Percentiles rank a stretch among this genome's conserved stretches.
phyloP scores from a whole-genome alignment of 2,797 vertebrate genomes.

The Sylvilagus floridanus region DNA sequence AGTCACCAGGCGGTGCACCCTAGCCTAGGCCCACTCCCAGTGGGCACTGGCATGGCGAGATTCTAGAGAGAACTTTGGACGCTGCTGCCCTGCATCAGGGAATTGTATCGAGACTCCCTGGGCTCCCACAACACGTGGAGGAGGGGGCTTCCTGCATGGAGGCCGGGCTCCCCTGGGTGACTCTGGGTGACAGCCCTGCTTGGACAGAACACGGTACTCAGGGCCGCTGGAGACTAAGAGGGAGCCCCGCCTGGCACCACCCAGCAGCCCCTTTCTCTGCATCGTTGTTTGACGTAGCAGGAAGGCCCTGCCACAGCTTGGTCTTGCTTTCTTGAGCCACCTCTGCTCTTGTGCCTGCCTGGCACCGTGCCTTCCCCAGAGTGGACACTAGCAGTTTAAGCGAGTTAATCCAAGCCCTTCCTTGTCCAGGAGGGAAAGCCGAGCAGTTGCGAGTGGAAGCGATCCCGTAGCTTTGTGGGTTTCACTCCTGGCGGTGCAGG shows the following conservation, averaged over 20 bases:
- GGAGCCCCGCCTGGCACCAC: too few species aligned
- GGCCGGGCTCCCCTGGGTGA: too few species aligned
- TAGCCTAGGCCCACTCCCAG: accelerated
- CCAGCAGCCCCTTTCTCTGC: neutral
- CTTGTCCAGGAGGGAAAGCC: neutral
- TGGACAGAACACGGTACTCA: neutral
- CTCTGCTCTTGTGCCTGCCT: neutral
- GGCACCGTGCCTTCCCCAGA: neutral
- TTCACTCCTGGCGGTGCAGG: accelerated
- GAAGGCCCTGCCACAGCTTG: neutral
- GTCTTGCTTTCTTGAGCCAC: neutral
- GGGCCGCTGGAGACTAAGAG: neutral
- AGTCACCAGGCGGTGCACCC: neutral
- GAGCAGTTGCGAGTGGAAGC: neutral
- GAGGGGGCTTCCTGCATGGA: neutral
- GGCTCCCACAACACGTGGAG: accelerated
- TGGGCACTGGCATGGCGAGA: neutral
- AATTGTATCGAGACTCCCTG: neutral
- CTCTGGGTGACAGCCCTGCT: accelerated
- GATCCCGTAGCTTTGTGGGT: too few species aligned
- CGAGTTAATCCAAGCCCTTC: neutral
- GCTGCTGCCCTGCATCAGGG: neutral
- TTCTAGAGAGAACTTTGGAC: neutral
- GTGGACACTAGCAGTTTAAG: neutral
- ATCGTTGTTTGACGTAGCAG: neutral